Conservation (phyloP, 2,797 vertebrate species). For the Alcedo quadribrachys region DNA sequence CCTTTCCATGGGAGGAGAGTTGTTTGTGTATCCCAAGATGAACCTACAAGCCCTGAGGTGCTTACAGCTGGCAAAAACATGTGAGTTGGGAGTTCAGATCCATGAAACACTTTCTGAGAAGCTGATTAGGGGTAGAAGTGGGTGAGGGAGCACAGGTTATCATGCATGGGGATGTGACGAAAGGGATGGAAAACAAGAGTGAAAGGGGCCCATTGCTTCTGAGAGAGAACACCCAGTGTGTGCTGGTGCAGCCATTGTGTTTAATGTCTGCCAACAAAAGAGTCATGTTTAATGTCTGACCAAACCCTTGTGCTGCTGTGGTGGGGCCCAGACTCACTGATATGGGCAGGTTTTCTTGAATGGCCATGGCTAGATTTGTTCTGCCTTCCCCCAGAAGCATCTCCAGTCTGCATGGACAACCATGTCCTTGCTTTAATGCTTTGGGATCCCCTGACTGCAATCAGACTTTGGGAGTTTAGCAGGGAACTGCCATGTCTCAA, state of each 20-base stretch:
- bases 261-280: not conserved
- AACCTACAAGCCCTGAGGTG: not conserved
- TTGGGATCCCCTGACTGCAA: not conserved
- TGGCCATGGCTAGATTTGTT: not conserved
- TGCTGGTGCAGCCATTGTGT: not conserved
- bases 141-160: conserved; percentile 40
- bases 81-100: not conserved
- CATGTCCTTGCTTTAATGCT: not conserved
- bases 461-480: not conserved
- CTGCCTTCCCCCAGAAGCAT: not conserved
- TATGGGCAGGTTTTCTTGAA: not conserved
- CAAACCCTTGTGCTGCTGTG: not conserved
- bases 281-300: not conserved
- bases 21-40: not conserved
- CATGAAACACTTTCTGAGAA: not conserved
- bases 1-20: not conserved
- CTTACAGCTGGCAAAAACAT: not conserved
- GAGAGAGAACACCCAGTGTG: not conserved
- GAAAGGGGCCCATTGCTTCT: not conserved
- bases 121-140: conserved; percentile 39
- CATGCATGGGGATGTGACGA: not conserved
- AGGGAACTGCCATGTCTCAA: not conserved
- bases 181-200: conserved; percentile 22
- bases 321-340: not conserved
- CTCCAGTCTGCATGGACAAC: not conserved